A percentile compares a stretch with the other conserved stretches of the same genome.
phyloP scores from a whole-genome alignment of 2,888 invertebrate genomes.

The Lasioglossum marginatum region DNA sequence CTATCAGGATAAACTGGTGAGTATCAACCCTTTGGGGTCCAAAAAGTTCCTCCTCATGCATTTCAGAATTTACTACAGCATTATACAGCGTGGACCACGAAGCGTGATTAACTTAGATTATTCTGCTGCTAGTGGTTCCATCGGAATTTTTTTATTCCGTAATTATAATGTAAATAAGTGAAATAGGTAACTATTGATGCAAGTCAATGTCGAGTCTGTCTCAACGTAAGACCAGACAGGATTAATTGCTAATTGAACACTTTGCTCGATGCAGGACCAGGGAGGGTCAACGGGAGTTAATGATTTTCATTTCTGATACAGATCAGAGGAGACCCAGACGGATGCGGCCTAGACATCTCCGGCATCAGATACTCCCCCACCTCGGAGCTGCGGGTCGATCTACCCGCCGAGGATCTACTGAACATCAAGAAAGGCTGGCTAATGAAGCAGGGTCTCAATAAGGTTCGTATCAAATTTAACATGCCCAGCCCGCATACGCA shows the following conservation, averaged over 20 bases:
- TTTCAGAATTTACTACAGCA: not conserved
- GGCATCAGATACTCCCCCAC: slow-evolving; percentile 85
- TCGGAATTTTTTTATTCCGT: no score
- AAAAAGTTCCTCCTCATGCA: not conserved
- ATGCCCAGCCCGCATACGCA: not conserved
- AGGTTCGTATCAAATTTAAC: slow-evolving; percentile 77
- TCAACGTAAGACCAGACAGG: not conserved
- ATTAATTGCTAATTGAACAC: not conserved
- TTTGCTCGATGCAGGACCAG: not conserved
- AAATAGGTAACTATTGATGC: no score
- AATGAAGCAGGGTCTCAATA: slow-evolving; percentile 90
- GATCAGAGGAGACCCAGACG: slow-evolving; percentile 93
- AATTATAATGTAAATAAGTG: no score
- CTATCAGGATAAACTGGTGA: slow-evolving; percentile 83
- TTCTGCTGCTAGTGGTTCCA: no score
- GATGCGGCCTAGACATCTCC: slow-evolving; percentile 87
- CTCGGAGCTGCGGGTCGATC: slow-evolving; percentile 88
- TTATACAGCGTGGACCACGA: no score
- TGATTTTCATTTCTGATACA: slow-evolving; percentile 73
- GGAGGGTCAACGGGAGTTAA: not conserved
- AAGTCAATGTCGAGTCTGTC: no score
- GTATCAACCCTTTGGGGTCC: slow-evolving; percentile 24
- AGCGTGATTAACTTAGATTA: no score
- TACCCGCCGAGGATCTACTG: slow-evolving; percentile 91
- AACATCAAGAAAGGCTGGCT: slow-evolving; percentile 97